Evolutionary conservation across 2,888 invertebrate species (phyloP), one percentile per base, ranked within the genome.

Genomic region (Drosophila maculinotata): DNA sequence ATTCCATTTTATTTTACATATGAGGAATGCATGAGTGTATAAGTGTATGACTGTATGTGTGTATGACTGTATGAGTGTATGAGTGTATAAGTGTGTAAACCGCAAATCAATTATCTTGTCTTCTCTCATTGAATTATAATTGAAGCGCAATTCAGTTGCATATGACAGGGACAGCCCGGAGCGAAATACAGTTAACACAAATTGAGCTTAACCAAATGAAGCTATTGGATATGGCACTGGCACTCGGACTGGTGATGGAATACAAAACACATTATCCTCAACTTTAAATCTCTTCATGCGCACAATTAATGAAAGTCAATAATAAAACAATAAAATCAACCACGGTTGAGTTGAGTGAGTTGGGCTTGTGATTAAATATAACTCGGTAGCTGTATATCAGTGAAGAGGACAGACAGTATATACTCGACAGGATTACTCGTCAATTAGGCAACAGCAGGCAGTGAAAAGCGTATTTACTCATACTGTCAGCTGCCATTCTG

Each of bases 101-200:
- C 60, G 41, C 69, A 68, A 63, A 79, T 82, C 76, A 82, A 79
- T 85, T 79, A 82, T 79, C 52, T 60, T 58, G 76, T 30, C 79
- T 63, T 71, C 76, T 65, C 72, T 79, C 76, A 79, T 66, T 82
- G 63, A 53, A 63, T 54, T 38, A 64, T 82, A 85, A 85, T 85
- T 79, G 83, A 76, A 82, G 58, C 51, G 52, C 64, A 72, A 82
- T 72, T 56, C 49, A 66, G 48, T 42, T 71, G 57, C 57, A 39
- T n/a, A 38, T 45, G 58, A 58, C 76, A 49, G 53, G 47, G 31
- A 56, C 36, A 48, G 39, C 9, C 26, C 26, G 8, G 28, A 12
- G 42, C 17, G 9, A 20, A 26, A 23, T 47, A 12, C 45, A 35
- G 31, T 57, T 54, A 39, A 45, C 64, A 58, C 54, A 65, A 82